Evolutionary conservation across 2,113 vertebrate species (phyloP).

Genomic region (Poeciliopsis prolifica): DNA sequence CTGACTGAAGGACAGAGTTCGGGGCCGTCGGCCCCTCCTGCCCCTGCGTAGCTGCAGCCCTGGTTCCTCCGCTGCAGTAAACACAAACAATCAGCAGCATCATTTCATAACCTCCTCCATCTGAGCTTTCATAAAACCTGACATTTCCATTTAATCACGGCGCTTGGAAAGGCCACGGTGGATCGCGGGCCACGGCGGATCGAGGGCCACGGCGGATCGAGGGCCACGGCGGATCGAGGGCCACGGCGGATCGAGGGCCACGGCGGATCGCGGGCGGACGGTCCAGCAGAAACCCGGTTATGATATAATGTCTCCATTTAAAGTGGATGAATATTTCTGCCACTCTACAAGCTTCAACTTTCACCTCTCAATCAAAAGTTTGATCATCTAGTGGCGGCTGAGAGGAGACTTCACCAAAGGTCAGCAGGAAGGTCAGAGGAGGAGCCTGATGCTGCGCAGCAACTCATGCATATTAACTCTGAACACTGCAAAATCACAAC

Average conservation of each 20-base stretch:
- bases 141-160: constrained; percentile 78
- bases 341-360: constrained; percentile 57
- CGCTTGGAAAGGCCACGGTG: constrained; percentile 63
- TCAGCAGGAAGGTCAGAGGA: neutral
- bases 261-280: constrained; percentile 64
- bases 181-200: constrained; percentile 61
- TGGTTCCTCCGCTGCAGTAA: too few species aligned
- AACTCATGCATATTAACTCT: constrained; percentile 60
- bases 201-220: too few species aligned
- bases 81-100: constrained; percentile 22
- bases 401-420: constrained; percentile 49
- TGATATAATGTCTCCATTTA: constrained; percentile 68
- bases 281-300: constrained; percentile 49
- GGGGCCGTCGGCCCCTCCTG: too few species aligned
- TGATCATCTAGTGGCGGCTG: constrained; percentile 39
- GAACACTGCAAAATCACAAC: constrained; percentile 14
- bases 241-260: too few species aligned
- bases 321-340: constrained; percentile 60
- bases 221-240: too few species aligned
- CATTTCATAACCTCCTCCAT: constrained; percentile 46
- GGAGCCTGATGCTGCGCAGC: constrained; percentile 25
- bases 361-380: constrained; percentile 60
- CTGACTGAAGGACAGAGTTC: too few species aligned
- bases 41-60: too few species aligned
- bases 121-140: constrained; percentile 71